Conservation (phyloP, 2,113 vertebrate species). For the Cyphomyrus discorhynchus region DNA sequence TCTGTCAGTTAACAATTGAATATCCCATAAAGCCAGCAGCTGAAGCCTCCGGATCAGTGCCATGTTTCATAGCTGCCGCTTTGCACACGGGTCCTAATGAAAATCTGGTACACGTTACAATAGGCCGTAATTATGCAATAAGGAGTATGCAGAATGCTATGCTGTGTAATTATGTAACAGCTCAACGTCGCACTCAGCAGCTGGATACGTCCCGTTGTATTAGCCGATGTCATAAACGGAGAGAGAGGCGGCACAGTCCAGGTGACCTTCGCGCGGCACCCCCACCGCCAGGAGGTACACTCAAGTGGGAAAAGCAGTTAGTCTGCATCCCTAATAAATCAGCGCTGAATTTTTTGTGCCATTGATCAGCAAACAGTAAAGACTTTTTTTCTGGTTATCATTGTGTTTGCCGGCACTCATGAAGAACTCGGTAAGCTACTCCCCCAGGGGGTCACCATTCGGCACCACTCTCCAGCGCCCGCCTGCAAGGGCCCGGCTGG, state of each 20-base stretch:
- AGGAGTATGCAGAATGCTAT: neutral
- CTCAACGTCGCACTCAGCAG: neutral
- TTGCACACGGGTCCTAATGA: neutral
- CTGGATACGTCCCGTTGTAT: neutral
- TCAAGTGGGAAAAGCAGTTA: neutral
- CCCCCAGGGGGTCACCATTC: too few species aligned
- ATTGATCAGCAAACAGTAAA: neutral
- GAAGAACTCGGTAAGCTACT: neutral
- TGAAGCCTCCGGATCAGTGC: neutral
- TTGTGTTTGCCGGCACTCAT: neutral
- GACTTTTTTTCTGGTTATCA: neutral
- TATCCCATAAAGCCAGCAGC: neutral
- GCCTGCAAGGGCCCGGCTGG: neutral
- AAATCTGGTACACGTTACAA: neutral
- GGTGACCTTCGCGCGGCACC: neutral
- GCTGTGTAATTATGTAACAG: neutral
- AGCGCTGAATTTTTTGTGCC: neutral
- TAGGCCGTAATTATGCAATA: neutral
- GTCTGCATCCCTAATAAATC: neutral
- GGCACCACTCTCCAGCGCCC: neutral
- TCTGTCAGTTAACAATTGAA: neutral
- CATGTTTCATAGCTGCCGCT: neutral
- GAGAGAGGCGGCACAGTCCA: neutral
- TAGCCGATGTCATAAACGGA: neutral
- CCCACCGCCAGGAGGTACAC: neutral